A percentile compares a stretch with the other conserved stretches of the same genome.
Conservation (phyloP, 2,888 invertebrate genomes). For the Neria commutata region DNA sequence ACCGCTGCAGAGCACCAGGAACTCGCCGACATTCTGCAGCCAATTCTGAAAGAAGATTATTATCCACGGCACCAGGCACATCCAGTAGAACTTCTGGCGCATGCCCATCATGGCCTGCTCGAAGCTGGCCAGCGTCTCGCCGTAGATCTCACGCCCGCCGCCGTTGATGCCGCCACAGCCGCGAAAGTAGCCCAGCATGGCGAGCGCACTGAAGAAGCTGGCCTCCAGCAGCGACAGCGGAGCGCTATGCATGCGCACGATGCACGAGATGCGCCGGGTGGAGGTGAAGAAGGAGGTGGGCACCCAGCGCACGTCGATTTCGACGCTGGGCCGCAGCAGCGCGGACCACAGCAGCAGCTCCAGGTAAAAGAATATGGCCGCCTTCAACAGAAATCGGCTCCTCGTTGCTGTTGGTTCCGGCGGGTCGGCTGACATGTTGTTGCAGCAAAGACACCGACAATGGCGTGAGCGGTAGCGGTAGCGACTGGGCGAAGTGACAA, state of each 20-base stretch:
- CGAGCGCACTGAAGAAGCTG: constrained; percentile 34
- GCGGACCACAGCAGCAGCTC: constrained; percentile 35
- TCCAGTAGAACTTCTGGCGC: constrained; percentile 37
- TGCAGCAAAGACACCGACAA: too few species aligned
- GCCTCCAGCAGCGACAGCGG: constrained; percentile 32
- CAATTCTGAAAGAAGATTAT: constrained; percentile 39
- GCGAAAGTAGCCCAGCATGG: constrained; percentile 36
- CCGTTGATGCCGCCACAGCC: constrained; percentile 24
- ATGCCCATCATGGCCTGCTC: constrained; percentile 37
- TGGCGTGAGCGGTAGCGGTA: too few species aligned
- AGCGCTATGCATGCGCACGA: constrained; percentile 28
- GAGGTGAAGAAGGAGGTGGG: constrained; percentile 37
- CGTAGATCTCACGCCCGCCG: constrained; percentile 25
- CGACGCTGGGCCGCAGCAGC: constrained; percentile 29
- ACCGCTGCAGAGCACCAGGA: constrained; percentile 29
- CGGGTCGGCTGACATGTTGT: too few species aligned
- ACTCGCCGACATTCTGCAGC: constrained; percentile 34
- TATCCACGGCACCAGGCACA: constrained; percentile 42
- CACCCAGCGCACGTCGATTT: constrained; percentile 32
- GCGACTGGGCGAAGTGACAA: too few species aligned
- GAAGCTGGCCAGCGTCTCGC: constrained; percentile 29
- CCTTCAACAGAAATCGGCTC: constrained; percentile 10
- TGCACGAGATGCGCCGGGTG: constrained; percentile 27
- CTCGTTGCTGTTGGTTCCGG: constrained; percentile 11
- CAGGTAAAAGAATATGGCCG: constrained; percentile 33